Evolutionary conservation across 64 coral and sea anemone genomes (phyloP).

Genomic region (Montipora efflorescens): DNA sequence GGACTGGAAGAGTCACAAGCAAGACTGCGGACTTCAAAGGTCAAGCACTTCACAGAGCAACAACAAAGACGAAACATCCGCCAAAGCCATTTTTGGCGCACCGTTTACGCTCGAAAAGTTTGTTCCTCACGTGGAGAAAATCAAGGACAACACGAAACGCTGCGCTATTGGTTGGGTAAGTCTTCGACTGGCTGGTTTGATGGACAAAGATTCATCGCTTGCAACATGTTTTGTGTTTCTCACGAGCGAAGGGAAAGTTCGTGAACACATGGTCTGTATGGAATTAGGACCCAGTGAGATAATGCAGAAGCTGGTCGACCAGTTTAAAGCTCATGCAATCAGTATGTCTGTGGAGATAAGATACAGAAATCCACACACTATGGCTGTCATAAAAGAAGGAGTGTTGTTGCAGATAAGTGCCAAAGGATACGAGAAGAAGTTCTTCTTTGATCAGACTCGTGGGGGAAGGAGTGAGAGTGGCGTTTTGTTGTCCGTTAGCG

Average conservation of each 20-base stretch:
- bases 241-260: not conserved
- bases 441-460: constrained; percentile 14
- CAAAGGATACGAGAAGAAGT: constrained; percentile 1
- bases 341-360: constrained; percentile 16
- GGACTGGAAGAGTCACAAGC: constrained; percentile 26
- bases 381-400: constrained; percentile 33
- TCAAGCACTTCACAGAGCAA: not conserved
- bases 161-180: not conserved
- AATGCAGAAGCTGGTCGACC: constrained; percentile 1
- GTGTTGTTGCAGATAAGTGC: constrained; percentile 1
- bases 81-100: constrained; percentile 5
- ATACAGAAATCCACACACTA: not conserved
- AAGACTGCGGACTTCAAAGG: not conserved
- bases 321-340: not conserved
- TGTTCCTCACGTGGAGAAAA: not conserved
- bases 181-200: not conserved
- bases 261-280: constrained; percentile 3
- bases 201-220: constrained; percentile 13
- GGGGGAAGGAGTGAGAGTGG: not conserved
- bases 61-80: not conserved
- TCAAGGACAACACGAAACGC: not conserved
- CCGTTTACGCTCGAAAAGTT: constrained; percentile 24
- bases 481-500: constrained; percentile 1
- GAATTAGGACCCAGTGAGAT: not conserved
- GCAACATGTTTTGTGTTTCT: not conserved